A percentile compares a stretch with the other conserved stretches of the same genome.
Conservation (phyloP, 92 coral and sea anemone species). For the Anthopleura xanthogrammica region DNA sequence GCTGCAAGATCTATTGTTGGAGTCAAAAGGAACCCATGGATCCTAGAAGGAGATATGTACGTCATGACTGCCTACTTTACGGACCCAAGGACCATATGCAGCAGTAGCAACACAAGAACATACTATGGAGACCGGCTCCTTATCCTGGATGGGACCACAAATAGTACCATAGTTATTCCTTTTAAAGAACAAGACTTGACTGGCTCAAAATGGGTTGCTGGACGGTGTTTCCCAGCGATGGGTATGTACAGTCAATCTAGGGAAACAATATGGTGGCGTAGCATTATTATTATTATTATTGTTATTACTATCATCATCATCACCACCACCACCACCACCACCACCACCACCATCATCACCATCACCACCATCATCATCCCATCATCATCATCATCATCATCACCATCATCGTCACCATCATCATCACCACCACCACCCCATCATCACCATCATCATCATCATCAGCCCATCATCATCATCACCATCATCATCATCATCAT, state of each 20-base stretch:
- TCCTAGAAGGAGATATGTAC: conserved; percentile 68
- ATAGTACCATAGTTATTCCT: conserved; percentile 54
- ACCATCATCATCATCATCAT: too few species aligned
- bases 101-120: conserved; percentile 41
- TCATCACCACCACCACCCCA: too few species aligned
- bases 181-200: conserved; percentile 67
- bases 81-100: conserved; percentile 73
- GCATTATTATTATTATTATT: too few species aligned
- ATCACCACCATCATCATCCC: too few species aligned
- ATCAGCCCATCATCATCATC: too few species aligned
- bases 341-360: too few species aligned
- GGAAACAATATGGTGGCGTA: too few species aligned
- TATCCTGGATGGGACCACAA: conserved; percentile 67
- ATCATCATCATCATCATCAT: too few species aligned
- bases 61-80: conserved; percentile 93
- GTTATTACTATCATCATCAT: too few species aligned
- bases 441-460: too few species aligned
- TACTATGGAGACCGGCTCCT: conserved; percentile 75
- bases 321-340: too few species aligned
- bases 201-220: conserved; percentile 77
- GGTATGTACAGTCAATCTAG: conserved; percentile 37
- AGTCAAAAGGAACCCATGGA: conserved; percentile 53
- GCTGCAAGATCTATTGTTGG: conserved; percentile 51
- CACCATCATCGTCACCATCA: too few species aligned
- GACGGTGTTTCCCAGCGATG: conserved; percentile 76